A percentile compares a stretch with the other conserved stretches of the same genome.
Evolutionary conservation across 2,797 vertebrate genomes (phyloP).

Genomic region (Glyptemys insculpta): DNA sequence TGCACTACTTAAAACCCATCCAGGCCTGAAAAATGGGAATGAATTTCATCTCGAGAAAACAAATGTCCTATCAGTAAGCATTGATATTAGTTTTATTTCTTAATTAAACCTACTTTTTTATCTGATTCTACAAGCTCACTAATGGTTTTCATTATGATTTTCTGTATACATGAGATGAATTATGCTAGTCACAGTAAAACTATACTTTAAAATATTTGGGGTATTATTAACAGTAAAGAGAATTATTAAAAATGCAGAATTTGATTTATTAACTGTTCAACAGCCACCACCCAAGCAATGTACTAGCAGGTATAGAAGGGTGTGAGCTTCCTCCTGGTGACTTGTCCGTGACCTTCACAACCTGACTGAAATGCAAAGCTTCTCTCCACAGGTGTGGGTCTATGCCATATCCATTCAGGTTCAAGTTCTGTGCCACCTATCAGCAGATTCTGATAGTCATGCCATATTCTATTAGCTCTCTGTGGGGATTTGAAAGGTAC

Average conservation of each 20-base stretch:
- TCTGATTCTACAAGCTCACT: neutral
- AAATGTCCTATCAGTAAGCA: neutral
- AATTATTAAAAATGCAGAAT: neutral
- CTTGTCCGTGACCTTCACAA: slow-evolving; percentile 1
- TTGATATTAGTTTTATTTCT: neutral
- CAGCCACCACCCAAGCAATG: neutral
- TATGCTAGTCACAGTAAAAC: neutral
- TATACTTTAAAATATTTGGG: neutral
- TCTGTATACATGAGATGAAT: neutral
- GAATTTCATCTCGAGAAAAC: neutral
- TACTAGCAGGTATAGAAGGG: neutral
- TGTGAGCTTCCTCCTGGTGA: neutral
- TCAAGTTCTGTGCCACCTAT: neutral
- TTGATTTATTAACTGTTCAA: neutral
- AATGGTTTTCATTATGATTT: neutral
- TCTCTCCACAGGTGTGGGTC: neutral
- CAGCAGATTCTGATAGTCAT: neutral
- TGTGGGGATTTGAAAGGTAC: neutral
- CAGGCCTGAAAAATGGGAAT: neutral
- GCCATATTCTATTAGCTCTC: neutral
- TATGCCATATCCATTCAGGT: neutral
- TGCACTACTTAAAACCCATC: neutral
- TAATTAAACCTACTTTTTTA: neutral
- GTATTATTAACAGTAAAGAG: neutral
- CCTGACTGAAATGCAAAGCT: neutral